phyloP scores from a whole-genome alignment of 2,797 vertebrate species.

The Myotis myotis region DNA sequence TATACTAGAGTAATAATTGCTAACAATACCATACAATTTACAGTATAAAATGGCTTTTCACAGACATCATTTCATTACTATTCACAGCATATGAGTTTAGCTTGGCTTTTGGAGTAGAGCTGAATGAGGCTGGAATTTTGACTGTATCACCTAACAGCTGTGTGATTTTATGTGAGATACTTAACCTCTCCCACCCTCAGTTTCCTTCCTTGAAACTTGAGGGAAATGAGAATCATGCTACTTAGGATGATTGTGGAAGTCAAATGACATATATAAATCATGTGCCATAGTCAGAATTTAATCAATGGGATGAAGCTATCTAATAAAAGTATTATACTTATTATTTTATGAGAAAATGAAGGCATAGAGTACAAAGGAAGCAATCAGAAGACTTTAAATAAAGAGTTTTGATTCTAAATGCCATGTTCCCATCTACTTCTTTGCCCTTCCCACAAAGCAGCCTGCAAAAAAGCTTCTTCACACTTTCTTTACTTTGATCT shows the following conservation, averaged over 20 bases:
- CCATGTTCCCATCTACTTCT: background rate
- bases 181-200: background rate
- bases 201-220: background rate
- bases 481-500: conserved; percentile 40
- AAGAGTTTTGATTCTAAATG: conserved; percentile 9
- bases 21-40: background rate
- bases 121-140: background rate
- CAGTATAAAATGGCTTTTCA: background rate
- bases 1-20: background rate
- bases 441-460: background rate
- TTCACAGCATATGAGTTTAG: background rate
- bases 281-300: background rate
- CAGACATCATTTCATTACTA: background rate
- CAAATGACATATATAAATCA: background rate
- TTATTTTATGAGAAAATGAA: conserved; percentile 20
- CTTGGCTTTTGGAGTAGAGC: background rate
- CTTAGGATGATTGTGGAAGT: background rate
- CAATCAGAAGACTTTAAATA: background rate
- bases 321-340: background rate
- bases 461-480: background rate
- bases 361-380: background rate
- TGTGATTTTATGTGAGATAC: background rate
- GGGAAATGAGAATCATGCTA: background rate
- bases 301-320: background rate
- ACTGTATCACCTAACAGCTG: background rate